Percentiles rank a stretch among this genome's conserved stretches.
These are phyloP conservation scores for Tigriopus japonicus DNA, from an alignment of 1,140 invertebrate genomes.

Conservation along the genomic window DNA sequence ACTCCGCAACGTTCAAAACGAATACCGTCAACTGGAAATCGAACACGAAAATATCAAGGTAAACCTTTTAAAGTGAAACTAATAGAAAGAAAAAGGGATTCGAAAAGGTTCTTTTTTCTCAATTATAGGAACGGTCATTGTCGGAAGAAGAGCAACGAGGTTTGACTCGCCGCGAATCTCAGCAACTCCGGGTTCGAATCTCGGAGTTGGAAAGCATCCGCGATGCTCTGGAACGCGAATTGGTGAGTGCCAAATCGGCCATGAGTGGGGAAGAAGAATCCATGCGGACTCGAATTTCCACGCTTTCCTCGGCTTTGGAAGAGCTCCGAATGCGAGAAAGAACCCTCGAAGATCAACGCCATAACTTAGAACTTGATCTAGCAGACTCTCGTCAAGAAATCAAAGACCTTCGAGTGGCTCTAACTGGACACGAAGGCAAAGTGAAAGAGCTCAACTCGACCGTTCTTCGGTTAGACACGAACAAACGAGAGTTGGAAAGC, in stretches of 20 bases:
- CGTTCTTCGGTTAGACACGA: not conserved
- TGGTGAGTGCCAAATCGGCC: not conserved
- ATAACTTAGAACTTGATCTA: not conserved
- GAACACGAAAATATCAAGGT: not conserved
- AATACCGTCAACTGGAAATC: not conserved
- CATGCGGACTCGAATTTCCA: not conserved
- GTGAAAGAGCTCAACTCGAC: not conserved
- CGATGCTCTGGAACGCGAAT: not conserved
- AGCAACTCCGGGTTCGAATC: not conserved
- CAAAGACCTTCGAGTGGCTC: not conserved
- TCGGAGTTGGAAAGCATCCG: not conserved
- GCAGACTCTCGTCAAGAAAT: not conserved
- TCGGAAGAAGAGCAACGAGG: not conserved
- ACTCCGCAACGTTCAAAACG: not conserved
- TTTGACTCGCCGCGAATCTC: not conserved
- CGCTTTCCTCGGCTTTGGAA: not conserved
- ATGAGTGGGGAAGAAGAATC: not conserved
- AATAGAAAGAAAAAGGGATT: no score
- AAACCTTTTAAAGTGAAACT: no score
- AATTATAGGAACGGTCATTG: not conserved
- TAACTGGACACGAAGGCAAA: not conserved
- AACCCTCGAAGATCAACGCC: not conserved
- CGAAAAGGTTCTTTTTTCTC: no score
- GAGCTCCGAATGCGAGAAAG: not conserved
- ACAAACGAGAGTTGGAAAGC: not conserved